phyloP scores from a whole-genome alignment of 2,888 invertebrate species.

The Lacanobia oleracea region DNA sequence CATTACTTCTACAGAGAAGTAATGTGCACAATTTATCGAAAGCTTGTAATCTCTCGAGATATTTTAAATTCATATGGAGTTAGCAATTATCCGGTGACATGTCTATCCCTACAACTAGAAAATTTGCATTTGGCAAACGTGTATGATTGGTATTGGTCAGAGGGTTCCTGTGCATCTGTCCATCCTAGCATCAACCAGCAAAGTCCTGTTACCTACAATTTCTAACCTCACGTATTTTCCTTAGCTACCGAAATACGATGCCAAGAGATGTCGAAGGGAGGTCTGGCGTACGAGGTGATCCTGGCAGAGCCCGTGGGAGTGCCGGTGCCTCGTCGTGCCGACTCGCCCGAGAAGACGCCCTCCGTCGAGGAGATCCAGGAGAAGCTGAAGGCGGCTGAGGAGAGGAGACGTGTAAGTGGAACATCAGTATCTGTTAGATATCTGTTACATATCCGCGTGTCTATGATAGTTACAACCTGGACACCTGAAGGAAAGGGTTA shows the following conservation, averaged over 20 bases:
- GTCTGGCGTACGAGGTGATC: slow-evolving; percentile 97
- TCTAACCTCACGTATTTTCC: background rate
- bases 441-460: too few relatives aligned
- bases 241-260: slow-evolving; percentile 97
- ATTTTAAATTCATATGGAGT: too few relatives aligned
- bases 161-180: too few relatives aligned
- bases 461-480: background rate
- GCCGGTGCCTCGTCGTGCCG: slow-evolving; percentile 92
- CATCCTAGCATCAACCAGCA: too few relatives aligned
- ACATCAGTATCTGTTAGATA: background rate
- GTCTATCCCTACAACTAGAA: background rate
- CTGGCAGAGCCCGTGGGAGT: slow-evolving; percentile 95
- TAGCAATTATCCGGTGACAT: background rate
- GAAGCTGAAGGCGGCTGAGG: slow-evolving; percentile 98
- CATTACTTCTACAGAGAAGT: too few relatives aligned
- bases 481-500: background rate
- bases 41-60: too few relatives aligned
- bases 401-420: slow-evolving; percentile 95
- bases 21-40: too few relatives aligned
- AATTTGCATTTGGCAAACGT: background rate
- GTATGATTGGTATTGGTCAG: too few relatives aligned
- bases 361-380: slow-evolving; percentile 97
- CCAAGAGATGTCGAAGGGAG: slow-evolving; percentile 98
- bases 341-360: slow-evolving; percentile 93
- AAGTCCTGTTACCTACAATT: too few relatives aligned